A percentile compares a stretch with the other conserved stretches of the same genome.
Conservation (phyloP, 2,797 vertebrate genomes). For the Sorex maritimensis region DNA sequence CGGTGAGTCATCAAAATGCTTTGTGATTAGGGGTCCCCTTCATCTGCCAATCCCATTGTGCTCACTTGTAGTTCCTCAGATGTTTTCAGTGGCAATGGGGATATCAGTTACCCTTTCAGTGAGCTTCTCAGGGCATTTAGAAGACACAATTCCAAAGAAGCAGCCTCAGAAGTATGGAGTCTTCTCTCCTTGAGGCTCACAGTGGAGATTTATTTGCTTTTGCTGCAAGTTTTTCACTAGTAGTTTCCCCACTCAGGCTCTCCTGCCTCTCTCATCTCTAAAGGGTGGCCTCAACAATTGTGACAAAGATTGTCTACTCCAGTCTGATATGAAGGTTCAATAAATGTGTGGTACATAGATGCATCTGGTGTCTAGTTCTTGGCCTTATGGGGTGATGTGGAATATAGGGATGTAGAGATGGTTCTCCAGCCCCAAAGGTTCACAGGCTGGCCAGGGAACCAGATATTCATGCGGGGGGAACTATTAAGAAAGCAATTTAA, state of each 20-base stretch:
- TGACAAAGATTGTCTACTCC: neutral
- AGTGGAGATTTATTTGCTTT: neutral
- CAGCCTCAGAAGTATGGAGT: neutral
- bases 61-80: neutral
- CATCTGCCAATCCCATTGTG: neutral
- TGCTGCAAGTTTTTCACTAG: neutral
- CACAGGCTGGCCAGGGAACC: neutral
- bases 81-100: neutral
- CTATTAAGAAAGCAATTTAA: neutral
- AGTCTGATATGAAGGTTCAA: neutral
- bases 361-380: no score
- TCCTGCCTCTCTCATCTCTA: neutral
- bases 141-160: neutral
- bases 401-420: neutral
- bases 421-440: neutral
- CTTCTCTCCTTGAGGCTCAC: neutral
- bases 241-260: neutral
- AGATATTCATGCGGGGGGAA: neutral
- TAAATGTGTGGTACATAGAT: rapidly evolving
- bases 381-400: rapidly evolving
- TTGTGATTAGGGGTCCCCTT: constrained; percentile 39
- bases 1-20: constrained; percentile 61
- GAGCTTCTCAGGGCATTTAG: constrained; percentile 22
- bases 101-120: constrained; percentile 39
- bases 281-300: neutral